Percentiles rank a stretch among this genome's conserved stretches.
phyloP scores from a whole-genome alignment of 2,888 invertebrate species.

The Noctua pronuba region DNA sequence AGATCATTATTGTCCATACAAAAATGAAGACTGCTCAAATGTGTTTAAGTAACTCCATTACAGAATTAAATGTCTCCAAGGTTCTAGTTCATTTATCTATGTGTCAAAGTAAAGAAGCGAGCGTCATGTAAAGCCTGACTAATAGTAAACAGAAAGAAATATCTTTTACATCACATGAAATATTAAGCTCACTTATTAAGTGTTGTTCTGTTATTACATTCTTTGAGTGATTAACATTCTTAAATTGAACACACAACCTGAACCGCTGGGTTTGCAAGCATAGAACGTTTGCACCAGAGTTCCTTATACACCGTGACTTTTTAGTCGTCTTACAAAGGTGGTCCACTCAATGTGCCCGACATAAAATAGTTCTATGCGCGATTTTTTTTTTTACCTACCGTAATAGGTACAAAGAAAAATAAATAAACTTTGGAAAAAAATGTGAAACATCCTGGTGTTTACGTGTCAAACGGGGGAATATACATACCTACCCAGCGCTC shows the following conservation, averaged over 20 bases:
- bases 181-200: background rate
- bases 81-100: constrained; percentile 7
- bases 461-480: too few relatives aligned
- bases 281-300: background rate
- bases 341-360: too few relatives aligned
- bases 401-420: too few relatives aligned
- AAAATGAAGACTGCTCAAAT: constrained; percentile 21
- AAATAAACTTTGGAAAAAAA: too few relatives aligned
- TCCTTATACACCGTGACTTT: too few relatives aligned
- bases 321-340: too few relatives aligned
- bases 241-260: background rate
- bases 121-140: constrained; percentile 11
- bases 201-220: background rate
- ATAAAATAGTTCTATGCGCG: too few relatives aligned
- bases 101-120: constrained; percentile 36
- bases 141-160: constrained; percentile 8
- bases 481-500: too few relatives aligned
- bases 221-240: background rate
- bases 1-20: constrained; percentile 22
- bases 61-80: constrained; percentile 23
- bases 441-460: too few relatives aligned
- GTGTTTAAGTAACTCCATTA: constrained; percentile 9
- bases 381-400: too few relatives aligned
- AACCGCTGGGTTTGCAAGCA: background rate
- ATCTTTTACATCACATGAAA: constrained; percentile 4